Base-by-base conservation (phyloP, 2,888 invertebrate species). In the Andrena minutula region DNA sequence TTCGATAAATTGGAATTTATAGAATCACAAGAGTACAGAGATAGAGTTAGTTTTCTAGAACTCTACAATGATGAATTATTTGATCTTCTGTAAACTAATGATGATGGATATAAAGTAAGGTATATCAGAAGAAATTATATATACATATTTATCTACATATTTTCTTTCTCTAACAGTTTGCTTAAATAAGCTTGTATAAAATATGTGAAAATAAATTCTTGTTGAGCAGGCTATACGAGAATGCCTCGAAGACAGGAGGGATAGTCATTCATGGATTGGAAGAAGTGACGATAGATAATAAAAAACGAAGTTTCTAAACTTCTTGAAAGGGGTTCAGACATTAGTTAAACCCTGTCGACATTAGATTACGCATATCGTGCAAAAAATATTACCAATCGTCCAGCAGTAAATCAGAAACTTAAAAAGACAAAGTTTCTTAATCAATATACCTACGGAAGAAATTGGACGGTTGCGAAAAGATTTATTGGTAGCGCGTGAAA, bases 11-110 rank as follows among this genome's bases (percentile, higher is more conserved):
- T 99, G 0, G 96, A 97, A 12, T 94, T 96, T 77, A 95, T 96
- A 72, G 96, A 97, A 93, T 95, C 97, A 2, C 95, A 95, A 73
- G 98, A 99, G 93, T 98, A 97, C 94, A 97, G 98, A 0, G 97
- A 99, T 69, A 95, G 98, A 16, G 98, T 99, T 0, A 99, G 99
- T 0, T 99, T 98, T 93, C 94, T 99, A 26, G 99, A 99, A 93
- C 94, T 99, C 12, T 99, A 99, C 94, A 99, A 99, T 93, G 99
- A 99, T 93, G 99, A 99, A 93, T 94, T 99, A 56, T 97, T 98
- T 91, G 99, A 99, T 94, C 95, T 99, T 80, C 95, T 99, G 2
- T 96, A 97, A 5, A 94, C 96, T 0, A 95, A 96, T 0, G 97
- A 97, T 75, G 97, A 97, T 90, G 95, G 95, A 88, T 95, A 95